Evolutionary conservation across 1,140 invertebrate species (phyloP), one percentile per base, ranked within the genome.

Genomic region (Planococcus citri): DNA sequence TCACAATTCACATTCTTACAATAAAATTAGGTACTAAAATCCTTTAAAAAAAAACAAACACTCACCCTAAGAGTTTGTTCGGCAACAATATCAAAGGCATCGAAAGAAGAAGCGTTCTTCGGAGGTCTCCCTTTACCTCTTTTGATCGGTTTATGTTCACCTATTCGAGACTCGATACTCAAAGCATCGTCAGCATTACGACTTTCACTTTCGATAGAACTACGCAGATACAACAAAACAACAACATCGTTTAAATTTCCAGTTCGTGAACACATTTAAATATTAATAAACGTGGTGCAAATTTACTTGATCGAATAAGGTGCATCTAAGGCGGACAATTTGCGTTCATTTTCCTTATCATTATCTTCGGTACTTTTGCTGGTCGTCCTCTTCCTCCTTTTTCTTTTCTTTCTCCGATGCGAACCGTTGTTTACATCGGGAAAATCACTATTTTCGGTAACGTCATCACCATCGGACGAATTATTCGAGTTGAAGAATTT

Each of bases 401-500:
- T 72, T 78, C 79, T 8, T 76, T 77, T 68, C 76, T 75, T 73
- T 78, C 78, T 72, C 76, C 75, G 74, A 69, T 76, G 76, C 70
- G 79, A 79, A 69, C 78, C 67, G 69, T 60, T 75, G 73, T 10
- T 68, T 61, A 27, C 9, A 33, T 27, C 38, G 20, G 33, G 21
- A 20, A 29, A 41, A 29, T 70, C 69, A 27, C 82, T 82, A 78
- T 83, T 86, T 76, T 86, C 84, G 14, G 86, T 81, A 72, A 84
- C 84, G 58, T 85, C 84, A 78, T 86, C 84, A 76, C 87, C 87
- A 74, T 92, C 90, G 33, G 89, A 88, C 1, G 90, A 90, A 27
- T 86, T 84, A 70, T 90, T 83, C 68, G 86, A 85, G 75, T 91
- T 88, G 38, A 93, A 84, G 78, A 89, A 93, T 75, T 88, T 85